Base-by-base conservation (phyloP, 2,888 invertebrate species). In the Pachymerium ferrugineum region DNA sequence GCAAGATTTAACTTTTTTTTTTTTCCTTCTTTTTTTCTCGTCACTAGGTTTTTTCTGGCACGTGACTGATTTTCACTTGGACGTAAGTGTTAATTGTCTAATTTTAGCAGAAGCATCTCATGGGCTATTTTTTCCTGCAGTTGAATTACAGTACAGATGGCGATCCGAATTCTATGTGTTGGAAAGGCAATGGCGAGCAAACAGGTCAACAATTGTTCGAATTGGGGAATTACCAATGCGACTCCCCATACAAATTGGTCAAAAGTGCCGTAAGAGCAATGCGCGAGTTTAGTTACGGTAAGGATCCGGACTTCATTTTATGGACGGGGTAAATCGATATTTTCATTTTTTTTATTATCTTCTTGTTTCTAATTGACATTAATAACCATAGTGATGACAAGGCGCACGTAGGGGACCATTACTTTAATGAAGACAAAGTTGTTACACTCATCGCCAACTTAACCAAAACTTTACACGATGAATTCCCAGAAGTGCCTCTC, bases 11-110 rank as follows among this genome's bases (percentile, higher is more conserved):
- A n/a, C n/a, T n/a, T n/a, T n/a, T 38, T 38, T 12, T 67, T 67
- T 16, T 3, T 67, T 67, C 3, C 67, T 12, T 12, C 28, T 67
- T 67, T 67, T 19, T 67, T 22, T 25, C 22, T 67, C 12, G 19
- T 25, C 67, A 19, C 22, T 89, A 95, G 95, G 94, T 79, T 92
- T 91, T 83, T 95, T 95, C 85, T 95, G 95, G 95, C 95, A 95
- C 84, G 92, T 95, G 81, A 93, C 94, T 78, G 95, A 95, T 83
- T 89, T 95, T 79, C 95, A 95, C 83, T 91, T 92, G 85, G 94
- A 95, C 82, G 89, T 90, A 62, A 25, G 62, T 62, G 62, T 28
- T 62, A 62, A 62, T 62, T 62, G 22, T 25, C 28, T n/a, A n/a
- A n/a, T n/a, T n/a, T n/a, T n/a, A n/a, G n/a, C n/a, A n/a, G n/a